A percentile compares a stretch with the other conserved stretches of the same genome.
phyloP scores from a whole-genome alignment of 2,888 invertebrate genomes.

The Lepeophtheirus nordmannii region DNA sequence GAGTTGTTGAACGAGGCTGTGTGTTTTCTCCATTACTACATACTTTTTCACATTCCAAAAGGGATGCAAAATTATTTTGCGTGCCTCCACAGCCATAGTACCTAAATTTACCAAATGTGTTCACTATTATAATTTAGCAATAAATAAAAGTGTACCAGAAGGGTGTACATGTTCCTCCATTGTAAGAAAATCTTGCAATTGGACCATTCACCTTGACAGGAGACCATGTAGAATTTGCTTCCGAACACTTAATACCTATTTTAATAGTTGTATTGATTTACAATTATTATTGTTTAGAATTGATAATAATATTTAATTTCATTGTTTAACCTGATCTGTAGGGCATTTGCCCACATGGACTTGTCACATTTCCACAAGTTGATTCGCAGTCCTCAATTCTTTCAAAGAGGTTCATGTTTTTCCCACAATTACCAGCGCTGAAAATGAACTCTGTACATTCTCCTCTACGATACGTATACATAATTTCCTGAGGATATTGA shows the following conservation, averaged over 20 bases:
- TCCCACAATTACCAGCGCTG: not conserved
- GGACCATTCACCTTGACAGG: not conserved
- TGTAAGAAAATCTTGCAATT: not conserved
- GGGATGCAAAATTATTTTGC: not conserved
- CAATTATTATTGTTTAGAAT: not conserved
- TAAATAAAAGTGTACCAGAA: not conserved
- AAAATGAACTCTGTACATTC: not conserved
- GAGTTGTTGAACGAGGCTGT: not conserved
- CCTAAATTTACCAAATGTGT: no score
- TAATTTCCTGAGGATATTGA: not conserved
- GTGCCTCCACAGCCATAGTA: not conserved
- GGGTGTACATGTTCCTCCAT: not conserved
- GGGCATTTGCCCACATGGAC: not conserved
- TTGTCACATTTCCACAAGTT: not conserved
- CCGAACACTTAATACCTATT: not conserved
- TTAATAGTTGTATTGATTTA: not conserved
- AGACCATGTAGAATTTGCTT: not conserved
- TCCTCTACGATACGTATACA: slow-evolving; percentile 1
- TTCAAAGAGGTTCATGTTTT: not conserved
- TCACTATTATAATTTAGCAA: not conserved
- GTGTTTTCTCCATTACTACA: not conserved
- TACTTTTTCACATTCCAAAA: not conserved
- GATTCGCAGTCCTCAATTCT: not conserved
- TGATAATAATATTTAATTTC: not conserved
- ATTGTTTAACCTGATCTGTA: not conserved